Evolutionary conservation across 2,888 invertebrate species (phyloP), one percentile per base, ranked within the genome.

Genomic region (Aradus depressus): DNA sequence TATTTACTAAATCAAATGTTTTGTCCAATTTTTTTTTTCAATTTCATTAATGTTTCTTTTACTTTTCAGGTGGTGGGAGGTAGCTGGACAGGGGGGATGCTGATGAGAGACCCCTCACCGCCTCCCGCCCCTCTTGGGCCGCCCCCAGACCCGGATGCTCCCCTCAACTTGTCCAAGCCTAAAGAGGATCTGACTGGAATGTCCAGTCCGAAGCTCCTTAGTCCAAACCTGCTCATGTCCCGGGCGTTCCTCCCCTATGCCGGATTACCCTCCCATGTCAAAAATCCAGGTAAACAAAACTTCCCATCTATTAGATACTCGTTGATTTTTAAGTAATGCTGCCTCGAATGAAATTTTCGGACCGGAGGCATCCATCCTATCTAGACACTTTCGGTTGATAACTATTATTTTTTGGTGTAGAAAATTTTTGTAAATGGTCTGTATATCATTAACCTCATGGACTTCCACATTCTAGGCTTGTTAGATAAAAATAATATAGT

Each of bases 141-240:
- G 26, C 42, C 44, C 10, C 51, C 47, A 48, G 54, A 54, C 22
- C 41, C 50, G 26, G 90, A 90, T 66, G 79, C 86, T 2, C 92
- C 92, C 1, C 73, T 93, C 37, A 92, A 92, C 70, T 76, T 92
- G 47, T 83, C 83, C 63, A 92, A 91, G 70, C 91, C 91, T 51
- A 84, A 89, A 73, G 53, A 23, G 51, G 52, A 51, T 41, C 52
- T 39, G 47, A 52, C 43, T 37, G 42, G 58, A 55, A 31, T 73
- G 74, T 58, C 75, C 75, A 18, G 72, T 74, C 74, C 76, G 12
- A 74, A 76, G 62, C 67, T 76, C 34, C 67, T 75, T 59, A 77
- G 75, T 3, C 73, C 76, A 12, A 73, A 72, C 37, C 65, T 79
- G 39, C 73, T 82, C 64, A 71, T 77, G 66, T 74, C 76, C 8